Base-by-base conservation (phyloP, 2,888 invertebrate species). In the Dioctria rufipes region DNA sequence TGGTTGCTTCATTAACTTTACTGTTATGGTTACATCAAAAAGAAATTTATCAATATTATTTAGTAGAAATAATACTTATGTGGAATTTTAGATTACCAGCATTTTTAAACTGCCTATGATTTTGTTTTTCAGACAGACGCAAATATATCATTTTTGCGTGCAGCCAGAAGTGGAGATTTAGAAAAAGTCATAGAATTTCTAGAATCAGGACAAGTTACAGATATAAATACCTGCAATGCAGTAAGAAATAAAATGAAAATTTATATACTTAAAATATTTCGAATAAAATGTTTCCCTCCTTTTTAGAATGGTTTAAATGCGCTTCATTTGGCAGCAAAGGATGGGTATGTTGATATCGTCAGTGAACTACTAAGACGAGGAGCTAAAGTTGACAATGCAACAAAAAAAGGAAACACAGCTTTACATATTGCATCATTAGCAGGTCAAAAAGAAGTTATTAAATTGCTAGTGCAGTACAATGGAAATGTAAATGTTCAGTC, bases 381-480 rank as follows among this genome's bases (percentile, higher is more conserved):
- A 83, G 98, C 98, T 79, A 93, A 93, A 84, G 98, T 99, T 58
- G 98, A 99, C 89, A 95, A 98, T 80, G 96, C 98, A 66, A 99
- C 99, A 66, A 98, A 97, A 91, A 99, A 99, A 91, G 99, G 99
- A 87, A 94, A 94, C 87, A 98, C 99, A 84, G 97, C 98, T 5
- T 92, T 99, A 84, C 99, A 99, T 90, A 98, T 99, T 90, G 98
- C 98, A 87, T 98, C 98, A 79, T 92, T 99, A 90, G 99, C 99
- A 81, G 99, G 99, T 0, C 98, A 99, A 90, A 95, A 95, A 87
- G 94, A 96, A 85, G 96, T 99, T 81, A 98, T 98, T 79, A 94
- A 94, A 86, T 93, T 98, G 86, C 92, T 99, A 84, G 95, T 99
- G 73, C 94, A 95, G 85, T 93, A 95, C 86, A 95, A 96, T 85